Evolutionary conservation across 2,888 invertebrate species (phyloP).

Genomic region (Julus scandinavius): DNA sequence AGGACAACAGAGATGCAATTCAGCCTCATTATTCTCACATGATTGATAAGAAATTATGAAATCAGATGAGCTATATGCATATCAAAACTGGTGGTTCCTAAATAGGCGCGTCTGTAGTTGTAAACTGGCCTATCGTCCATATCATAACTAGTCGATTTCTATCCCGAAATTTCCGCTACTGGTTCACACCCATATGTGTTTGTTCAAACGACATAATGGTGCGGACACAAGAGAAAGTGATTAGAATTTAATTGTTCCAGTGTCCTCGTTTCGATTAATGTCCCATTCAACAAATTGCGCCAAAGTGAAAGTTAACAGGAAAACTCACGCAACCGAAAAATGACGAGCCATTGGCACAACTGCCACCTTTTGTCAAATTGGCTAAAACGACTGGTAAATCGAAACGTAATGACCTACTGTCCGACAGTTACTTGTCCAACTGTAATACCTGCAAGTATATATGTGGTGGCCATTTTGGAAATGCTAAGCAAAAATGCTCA

Average conservation of each 20-base stretch:
- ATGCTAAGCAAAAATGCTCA: too few relatives aligned
- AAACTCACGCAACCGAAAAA: slow-evolving; percentile 20
- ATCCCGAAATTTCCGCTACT: slow-evolving; percentile 22
- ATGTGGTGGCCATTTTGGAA: too few relatives aligned
- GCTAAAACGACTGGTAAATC: background rate
- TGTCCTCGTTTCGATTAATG: slow-evolving; percentile 33
- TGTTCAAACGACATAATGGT: background rate
- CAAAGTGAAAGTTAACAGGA: slow-evolving; percentile 22
- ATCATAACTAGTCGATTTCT: background rate
- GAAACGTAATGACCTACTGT: too few relatives aligned
- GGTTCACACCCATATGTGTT: slow-evolving; percentile 33
- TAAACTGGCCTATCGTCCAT: slow-evolving; percentile 1
- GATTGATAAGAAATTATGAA: slow-evolving; percentile 26
- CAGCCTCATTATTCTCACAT: slow-evolving; percentile 9
- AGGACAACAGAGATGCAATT: slow-evolving; percentile 25
- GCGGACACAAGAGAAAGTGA: background rate
- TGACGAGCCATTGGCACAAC: background rate
- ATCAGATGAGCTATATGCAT: slow-evolving; percentile 33
- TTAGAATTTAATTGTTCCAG: slow-evolving; percentile 16
- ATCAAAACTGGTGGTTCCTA: background rate
- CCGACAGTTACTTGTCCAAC: too few relatives aligned
- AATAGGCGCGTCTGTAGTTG: background rate
- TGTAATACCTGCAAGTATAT: too few relatives aligned
- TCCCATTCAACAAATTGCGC: slow-evolving; percentile 19
- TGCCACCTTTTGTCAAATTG: background rate